Base-by-base conservation (phyloP, 1,140 invertebrate species). In the Panagrolaimus sp. region DNA sequence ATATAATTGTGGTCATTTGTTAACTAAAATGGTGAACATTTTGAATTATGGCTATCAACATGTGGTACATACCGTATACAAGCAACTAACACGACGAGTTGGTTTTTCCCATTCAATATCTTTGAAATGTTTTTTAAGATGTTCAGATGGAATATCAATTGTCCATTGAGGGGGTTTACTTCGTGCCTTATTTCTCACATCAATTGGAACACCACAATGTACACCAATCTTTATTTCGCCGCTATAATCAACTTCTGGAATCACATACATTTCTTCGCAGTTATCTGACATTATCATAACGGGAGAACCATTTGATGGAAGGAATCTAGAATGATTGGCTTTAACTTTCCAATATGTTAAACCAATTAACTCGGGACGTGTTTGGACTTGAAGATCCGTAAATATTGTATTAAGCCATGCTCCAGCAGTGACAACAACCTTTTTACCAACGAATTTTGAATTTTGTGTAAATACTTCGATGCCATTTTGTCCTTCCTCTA, bases 61-160 rank as follows among this genome's bases (percentile, higher is more conserved):
- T n/a, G n/a, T n/a, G n/a, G n/a, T n/a, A n/a, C n/a, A n/a, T 78
- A 78, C 77, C 66, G 76, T 74, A 63, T 78, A 78, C 23, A 78
- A 48, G 65, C 77, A 78, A 14, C 48, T 46, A 68, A 51, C 71
- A 43, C 69, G 44, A 25, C 63, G 38, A 14, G 53, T 45, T 43
- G 77, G 77, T 9, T 20, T 43, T 25, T 23, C 13, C 43, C 44
- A 45, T 38, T 80, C 78, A 7, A 80, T n/a, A 47, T 64, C 65
- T 25, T 63, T 64, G 20, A 78, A 66, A 51, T 78, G 78, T 16
- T 78, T 44, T 16, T 61, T 57, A 1, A 57, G 20, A 57, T 25
- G 20, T 11, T 8, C 51, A 0, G 51, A 20, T 1, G 51, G 27
- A 16, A 57, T 57, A 20, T 57, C 51, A 11, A 25, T 27, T 25